Evolutionary conservation across 2,888 invertebrate species (phyloP).

Genomic region (Ceramica pisi): DNA sequence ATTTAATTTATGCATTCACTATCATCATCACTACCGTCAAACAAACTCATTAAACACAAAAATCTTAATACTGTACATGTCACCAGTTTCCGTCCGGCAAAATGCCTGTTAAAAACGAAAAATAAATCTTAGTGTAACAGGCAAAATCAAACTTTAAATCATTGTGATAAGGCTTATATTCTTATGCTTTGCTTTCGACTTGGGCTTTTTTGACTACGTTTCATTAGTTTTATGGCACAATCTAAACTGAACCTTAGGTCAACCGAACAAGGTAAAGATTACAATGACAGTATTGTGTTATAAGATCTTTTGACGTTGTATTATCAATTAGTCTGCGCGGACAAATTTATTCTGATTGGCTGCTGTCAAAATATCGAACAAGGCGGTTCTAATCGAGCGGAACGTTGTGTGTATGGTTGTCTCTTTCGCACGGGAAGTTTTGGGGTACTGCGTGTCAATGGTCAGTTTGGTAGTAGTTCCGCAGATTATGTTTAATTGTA

Average conservation of each 20-base stretch:
- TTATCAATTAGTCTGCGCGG: slow-evolving; percentile 66
- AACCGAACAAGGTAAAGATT: fast-evolving
- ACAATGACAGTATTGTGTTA: not conserved
- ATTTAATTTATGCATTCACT: not conserved
- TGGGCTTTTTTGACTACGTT: slow-evolving; percentile 41
- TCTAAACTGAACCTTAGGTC: not conserved
- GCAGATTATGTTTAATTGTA: slow-evolving; percentile 16
- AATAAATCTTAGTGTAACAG: not conserved
- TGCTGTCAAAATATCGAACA: slow-evolving; percentile 85
- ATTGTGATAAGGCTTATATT: not conserved
- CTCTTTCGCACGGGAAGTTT: slow-evolving; percentile 74
- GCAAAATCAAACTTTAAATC: not conserved
- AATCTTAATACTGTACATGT: slow-evolving; percentile 53
- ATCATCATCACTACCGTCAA: not conserved
- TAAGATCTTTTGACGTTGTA: slow-evolving; percentile 49
- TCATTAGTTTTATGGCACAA: not conserved
- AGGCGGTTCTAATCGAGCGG: slow-evolving; percentile 84
- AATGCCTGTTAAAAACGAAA: slow-evolving; percentile 42
- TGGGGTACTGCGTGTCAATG: slow-evolving; percentile 57
- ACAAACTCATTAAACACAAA: slow-evolving; percentile 31
- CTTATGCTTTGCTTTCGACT: not conserved
- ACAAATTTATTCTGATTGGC: slow-evolving; percentile 79
- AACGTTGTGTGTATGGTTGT: slow-evolving; percentile 76
- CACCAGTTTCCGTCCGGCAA: slow-evolving; percentile 44
- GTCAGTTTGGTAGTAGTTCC: slow-evolving; percentile 38